phyloP scores from a whole-genome alignment of 2,888 invertebrate genomes.

The Ischnura elegans region DNA sequence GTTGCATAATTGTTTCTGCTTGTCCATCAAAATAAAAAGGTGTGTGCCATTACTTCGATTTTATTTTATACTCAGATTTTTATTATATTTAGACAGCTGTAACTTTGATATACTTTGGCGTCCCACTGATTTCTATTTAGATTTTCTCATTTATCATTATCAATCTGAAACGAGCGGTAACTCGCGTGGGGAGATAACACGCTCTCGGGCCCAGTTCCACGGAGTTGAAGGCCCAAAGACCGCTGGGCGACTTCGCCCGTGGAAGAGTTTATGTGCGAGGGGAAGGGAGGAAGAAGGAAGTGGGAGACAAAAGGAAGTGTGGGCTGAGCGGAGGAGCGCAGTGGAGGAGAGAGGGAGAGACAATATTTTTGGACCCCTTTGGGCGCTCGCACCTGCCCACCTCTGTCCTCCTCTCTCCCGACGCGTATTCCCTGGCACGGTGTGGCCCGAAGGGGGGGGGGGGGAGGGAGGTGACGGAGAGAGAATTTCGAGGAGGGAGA shows the following conservation, averaged over 20 bases:
- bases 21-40: no score
- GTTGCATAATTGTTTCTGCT: no score
- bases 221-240: neutral
- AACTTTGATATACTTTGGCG: no score
- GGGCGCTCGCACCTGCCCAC: constrained; percentile 49
- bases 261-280: neutral
- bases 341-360: neutral
- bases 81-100: no score
- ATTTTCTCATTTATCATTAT: no score
- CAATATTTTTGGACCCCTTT: constrained; percentile 63
- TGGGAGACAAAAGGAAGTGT: neutral
- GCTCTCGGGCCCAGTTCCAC: no score
- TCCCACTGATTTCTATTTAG: no score
- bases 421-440: constrained; percentile 26
- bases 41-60: no score
- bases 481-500: neutral
- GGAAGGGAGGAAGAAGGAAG: neutral
- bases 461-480: neutral
- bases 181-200: no score
- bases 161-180: no score
- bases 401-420: constrained; percentile 8
- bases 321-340: neutral
- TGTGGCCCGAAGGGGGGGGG: neutral
- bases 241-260: neutral
- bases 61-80: no score